Evolutionary conservation across 2,888 invertebrate species (phyloP).

Genomic region (Caenorhabditis drosophilae): DNA sequence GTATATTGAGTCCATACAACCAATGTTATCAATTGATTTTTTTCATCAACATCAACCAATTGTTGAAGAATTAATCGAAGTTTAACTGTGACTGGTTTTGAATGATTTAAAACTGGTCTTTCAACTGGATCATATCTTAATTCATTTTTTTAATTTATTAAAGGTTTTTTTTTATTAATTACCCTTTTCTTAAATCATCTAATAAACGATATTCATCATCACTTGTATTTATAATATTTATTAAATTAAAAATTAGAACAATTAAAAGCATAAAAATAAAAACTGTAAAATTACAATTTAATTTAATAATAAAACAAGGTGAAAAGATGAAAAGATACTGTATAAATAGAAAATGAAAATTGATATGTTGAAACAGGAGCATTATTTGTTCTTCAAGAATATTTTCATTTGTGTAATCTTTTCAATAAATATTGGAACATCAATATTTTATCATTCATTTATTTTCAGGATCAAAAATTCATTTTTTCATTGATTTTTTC

Average conservation of each 20-base stretch:
- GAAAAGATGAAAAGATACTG: no score
- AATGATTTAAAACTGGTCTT: slow-evolving; percentile 58
- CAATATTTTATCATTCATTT: no score
- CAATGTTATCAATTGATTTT: slow-evolving; percentile 93
- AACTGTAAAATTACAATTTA: neutral
- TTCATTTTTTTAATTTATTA: neutral
- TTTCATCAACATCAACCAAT: slow-evolving; percentile 77
- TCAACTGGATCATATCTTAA: slow-evolving; percentile 58
- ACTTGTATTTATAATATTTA: slow-evolving; percentile 12
- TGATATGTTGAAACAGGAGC: no score
- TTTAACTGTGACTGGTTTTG: slow-evolving; percentile 48
- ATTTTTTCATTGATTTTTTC: no score
- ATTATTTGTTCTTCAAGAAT: no score
- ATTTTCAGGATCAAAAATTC: no score
- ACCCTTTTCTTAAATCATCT: slow-evolving; percentile 46
- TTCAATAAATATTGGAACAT: no score
- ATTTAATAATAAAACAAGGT: no score
- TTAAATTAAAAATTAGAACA: neutral
- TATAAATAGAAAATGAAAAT: no score
- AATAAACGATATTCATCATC: slow-evolving; percentile 51
- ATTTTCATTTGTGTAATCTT: no score
- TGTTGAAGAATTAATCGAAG: slow-evolving; percentile 61
- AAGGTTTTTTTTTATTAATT: slow-evolving; percentile 18
- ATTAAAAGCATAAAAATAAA: no score
- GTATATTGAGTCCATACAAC: slow-evolving; percentile 96